Base-by-base conservation (phyloP, 2,888 invertebrate species). In the Caenorhabditis becei region DNA sequence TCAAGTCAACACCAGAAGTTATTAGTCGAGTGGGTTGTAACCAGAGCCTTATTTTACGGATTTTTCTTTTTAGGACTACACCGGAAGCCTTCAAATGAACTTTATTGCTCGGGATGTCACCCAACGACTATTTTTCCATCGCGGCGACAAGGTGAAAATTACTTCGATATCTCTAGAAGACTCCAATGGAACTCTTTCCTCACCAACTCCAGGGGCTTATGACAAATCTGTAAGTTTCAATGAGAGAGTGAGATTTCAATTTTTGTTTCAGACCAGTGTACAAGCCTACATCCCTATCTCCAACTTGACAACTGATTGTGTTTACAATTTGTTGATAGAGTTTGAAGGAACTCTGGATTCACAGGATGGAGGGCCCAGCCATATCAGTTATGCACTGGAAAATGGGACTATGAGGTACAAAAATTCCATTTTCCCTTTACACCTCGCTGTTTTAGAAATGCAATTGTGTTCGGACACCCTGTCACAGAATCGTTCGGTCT, bases 101-200 rank as follows among this genome's bases (percentile, higher is more conserved):
- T 82, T 82, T 44, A 37, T 61, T 1, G 75, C 82, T 10, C 63
- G 70, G 41, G 82, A 82, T 41, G 53, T 66, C 3, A 75, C 77
- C 0, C 82, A 78, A 59, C 59, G 61, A 41, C 28, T 82, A 11
- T 82, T 78, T 58, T 67, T 82, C n/a, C 77, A 82, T 59, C 28
- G 78, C 26, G 78, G 77, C 4, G 49, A 72, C 2, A 47, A 75
- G 28, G 24, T 82, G 11, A 62, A 70, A 41, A 78, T 78, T 18
- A 59, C 18, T 56, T 44, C 61, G 11, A 77, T 81, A 24, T 58
- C 56, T 2, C 20, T 75, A 5, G 71, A 71, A 54, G 71, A 77
- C 28, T 44, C 66, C 0, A 66, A 66, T 44, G 77, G 75, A 53
- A 80, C 56, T 2, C 35, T 18, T 0, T 23, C 44, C 2, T 41